A percentile compares a stretch with the other conserved stretches of the same genome.
phyloP scores from a whole-genome alignment of 2,888 invertebrate species.

The Ophion costatus region DNA sequence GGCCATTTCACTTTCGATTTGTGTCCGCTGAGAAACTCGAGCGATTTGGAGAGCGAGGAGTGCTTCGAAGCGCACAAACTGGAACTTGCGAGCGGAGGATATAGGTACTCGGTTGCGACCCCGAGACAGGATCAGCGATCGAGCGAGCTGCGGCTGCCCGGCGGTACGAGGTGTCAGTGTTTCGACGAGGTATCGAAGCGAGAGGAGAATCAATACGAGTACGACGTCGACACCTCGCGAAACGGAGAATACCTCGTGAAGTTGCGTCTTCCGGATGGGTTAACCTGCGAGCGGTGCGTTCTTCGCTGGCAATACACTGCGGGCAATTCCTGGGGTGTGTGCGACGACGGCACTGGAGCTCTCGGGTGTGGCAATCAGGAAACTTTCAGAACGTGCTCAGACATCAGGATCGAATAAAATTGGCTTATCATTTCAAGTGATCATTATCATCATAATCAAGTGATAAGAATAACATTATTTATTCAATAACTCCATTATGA shows the following conservation, averaged over 20 bases:
- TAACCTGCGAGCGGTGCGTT: constrained; percentile 85
- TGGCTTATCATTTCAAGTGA: too few species aligned
- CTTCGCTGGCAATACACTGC: constrained; percentile 85
- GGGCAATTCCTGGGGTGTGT: constrained; percentile 85
- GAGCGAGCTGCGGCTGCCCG: constrained; percentile 81
- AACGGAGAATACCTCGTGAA: constrained; percentile 70
- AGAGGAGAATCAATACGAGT: constrained; percentile 77
- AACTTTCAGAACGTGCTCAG: constrained; percentile 85
- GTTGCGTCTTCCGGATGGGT: constrained; percentile 82
- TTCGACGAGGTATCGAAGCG: constrained; percentile 82
- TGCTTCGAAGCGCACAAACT: constrained; percentile 84
- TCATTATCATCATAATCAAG: too few species aligned
- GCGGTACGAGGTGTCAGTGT: constrained; percentile 84
- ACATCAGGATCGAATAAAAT: constrained; percentile 78
- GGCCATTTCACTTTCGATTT: constrained; percentile 84
- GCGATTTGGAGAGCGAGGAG: constrained; percentile 84
- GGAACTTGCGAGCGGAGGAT: constrained; percentile 78
- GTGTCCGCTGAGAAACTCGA: constrained; percentile 83
- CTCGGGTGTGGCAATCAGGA: constrained; percentile 85
- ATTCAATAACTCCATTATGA: too few species aligned
- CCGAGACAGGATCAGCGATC: constrained; percentile 70
- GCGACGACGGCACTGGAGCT: constrained; percentile 79
- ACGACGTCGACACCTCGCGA: constrained; percentile 62
- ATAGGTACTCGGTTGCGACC: constrained; percentile 72
- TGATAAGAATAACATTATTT: too few species aligned